Percentiles rank a stretch among this genome's conserved stretches.
These are phyloP conservation scores for Porites divaricata DNA, from an alignment of 92 coral and sea anemone species.

Conservation along the genomic window DNA sequence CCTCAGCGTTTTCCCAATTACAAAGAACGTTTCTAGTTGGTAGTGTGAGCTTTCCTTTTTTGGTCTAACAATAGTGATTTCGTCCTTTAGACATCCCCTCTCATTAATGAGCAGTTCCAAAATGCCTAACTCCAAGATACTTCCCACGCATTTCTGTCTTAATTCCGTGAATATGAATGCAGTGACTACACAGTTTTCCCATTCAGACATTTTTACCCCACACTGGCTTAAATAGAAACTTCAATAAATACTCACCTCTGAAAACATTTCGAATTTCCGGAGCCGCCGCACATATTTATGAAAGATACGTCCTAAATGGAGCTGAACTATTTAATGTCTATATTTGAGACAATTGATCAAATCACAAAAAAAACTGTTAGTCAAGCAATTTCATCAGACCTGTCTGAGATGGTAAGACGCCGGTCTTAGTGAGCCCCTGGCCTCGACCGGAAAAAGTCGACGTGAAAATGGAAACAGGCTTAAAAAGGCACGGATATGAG, in stretches of 20 bases:
- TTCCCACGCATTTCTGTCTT: conserved; percentile 21
- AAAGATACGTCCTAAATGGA: conserved; percentile 3
- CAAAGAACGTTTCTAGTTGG: no score
- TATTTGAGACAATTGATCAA: neutral
- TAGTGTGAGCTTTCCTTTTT: neutral
- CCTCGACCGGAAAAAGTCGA: conserved; percentile 29
- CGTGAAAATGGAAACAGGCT: conserved; percentile 17
- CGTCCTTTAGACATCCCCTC: conserved; percentile 4
- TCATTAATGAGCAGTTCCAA: neutral
- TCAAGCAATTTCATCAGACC: conserved; percentile 29
- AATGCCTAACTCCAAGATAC: neutral
- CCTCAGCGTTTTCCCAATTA: no score
- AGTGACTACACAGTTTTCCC: neutral
- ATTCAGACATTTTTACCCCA: conserved; percentile 21
- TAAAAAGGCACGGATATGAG: conserved; percentile 1
- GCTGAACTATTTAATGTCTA: neutral
- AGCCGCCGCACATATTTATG: neutral
- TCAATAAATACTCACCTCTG: conserved; percentile 1
- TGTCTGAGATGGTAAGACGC: conserved; percentile 38
- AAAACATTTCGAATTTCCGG: neutral
- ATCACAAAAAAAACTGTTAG: neutral
- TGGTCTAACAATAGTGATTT: neutral
- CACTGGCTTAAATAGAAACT: neutral
- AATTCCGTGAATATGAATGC: neutral
- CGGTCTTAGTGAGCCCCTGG: conserved; percentile 32